Evolutionary conservation across 2,888 invertebrate genomes (phyloP).

Genomic region (Rhagium mordax): DNA sequence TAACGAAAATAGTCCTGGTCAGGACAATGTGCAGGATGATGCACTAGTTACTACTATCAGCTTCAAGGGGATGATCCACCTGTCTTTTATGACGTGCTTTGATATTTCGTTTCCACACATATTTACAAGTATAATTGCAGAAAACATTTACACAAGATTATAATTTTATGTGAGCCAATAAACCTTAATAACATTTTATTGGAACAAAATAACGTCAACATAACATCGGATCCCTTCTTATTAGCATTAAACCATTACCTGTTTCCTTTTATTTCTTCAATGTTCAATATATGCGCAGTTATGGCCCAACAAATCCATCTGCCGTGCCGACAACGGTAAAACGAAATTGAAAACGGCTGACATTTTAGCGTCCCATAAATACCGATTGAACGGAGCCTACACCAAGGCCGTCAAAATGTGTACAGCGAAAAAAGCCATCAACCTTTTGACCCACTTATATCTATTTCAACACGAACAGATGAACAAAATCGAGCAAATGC

Average conservation of each 20-base stretch:
- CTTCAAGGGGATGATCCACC: no score
- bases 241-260: background rate
- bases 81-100: no score
- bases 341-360: background rate
- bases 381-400: background rate
- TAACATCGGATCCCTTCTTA: background rate
- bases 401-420: background rate
- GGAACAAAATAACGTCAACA: background rate
- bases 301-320: background rate
- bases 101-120: no score
- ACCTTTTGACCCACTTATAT: constrained; percentile 11
- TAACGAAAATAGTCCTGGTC: no score
- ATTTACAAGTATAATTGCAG: no score
- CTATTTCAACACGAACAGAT: background rate
- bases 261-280: background rate
- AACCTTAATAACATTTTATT: background rate
- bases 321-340: background rate
- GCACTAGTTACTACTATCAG: no score
- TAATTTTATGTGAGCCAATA: background rate
- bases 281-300: background rate
- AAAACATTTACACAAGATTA: background rate
- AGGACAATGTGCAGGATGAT: no score
- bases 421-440: constrained; percentile 7
- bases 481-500: background rate
- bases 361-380: background rate